Evolutionary conservation across 2,888 invertebrate genomes (phyloP).

Genomic region (Aphrophora alni): DNA sequence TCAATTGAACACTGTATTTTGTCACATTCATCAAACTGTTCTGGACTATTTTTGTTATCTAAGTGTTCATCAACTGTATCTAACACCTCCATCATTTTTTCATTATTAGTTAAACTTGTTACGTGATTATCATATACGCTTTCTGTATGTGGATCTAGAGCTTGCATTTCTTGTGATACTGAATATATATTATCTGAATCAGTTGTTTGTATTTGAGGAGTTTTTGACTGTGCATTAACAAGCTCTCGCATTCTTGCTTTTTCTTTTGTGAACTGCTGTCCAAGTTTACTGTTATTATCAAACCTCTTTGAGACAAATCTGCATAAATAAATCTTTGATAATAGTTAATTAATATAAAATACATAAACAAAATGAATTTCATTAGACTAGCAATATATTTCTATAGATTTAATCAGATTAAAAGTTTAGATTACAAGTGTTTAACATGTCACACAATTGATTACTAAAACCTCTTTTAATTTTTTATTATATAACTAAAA

Average conservation of each 20-base stretch:
- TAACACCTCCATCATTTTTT: neutral
- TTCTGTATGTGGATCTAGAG: neutral
- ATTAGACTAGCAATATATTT: no score
- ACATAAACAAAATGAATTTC: no score
- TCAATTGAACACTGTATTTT: neutral
- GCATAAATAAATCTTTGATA: no score
- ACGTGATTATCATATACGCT: neutral
- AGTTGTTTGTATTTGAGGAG: neutral
- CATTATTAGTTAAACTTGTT: neutral
- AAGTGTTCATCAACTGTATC: neutral
- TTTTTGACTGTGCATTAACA: neutral
- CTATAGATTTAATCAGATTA: no score
- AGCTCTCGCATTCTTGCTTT: constrained; percentile 1
- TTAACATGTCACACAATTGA: no score
- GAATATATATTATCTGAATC: neutral
- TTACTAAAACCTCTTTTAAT: no score
- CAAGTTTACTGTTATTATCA: neutral
- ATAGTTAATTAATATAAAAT: no score
- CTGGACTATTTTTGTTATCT: neutral
- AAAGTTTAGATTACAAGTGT: no score
- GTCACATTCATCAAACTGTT: neutral
- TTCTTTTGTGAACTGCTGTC: neutral
- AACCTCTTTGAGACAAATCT: neutral
- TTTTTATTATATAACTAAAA: no score
- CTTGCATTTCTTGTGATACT: no score